Evolutionary conservation across 1,140 invertebrate genomes (phyloP).

Genomic region (Apolygus lucorum): DNA sequence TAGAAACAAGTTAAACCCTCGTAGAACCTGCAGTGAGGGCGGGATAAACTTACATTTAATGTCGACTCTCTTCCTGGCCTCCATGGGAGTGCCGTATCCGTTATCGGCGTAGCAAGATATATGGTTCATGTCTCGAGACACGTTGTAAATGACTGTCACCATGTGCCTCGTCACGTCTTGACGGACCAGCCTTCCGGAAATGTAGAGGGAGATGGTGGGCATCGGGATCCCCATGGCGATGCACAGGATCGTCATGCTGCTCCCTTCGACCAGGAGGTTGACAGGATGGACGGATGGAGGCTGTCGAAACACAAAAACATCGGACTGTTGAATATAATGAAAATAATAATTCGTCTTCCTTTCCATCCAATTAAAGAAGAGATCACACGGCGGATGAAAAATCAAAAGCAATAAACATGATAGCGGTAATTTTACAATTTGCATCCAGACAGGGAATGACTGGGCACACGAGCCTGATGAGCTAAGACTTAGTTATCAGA

Average conservation of each 20-base stretch:
- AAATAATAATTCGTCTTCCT: no score
- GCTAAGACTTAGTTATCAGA: no score
- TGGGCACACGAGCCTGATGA: no score
- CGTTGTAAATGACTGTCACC: constrained; percentile 70
- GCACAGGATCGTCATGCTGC: constrained; percentile 72
- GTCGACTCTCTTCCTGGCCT: constrained; percentile 61
- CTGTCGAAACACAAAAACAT: no score
- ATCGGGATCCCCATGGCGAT: constrained; percentile 73
- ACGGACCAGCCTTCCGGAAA: constrained; percentile 60
- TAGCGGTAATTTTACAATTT: no score
- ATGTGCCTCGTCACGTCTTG: constrained; percentile 69
- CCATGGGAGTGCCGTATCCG: constrained; percentile 72
- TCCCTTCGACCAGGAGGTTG: constrained; percentile 68
- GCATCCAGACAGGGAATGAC: no score
- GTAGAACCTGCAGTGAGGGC: no score
- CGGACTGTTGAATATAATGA: no score
- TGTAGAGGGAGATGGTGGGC: constrained; percentile 69
- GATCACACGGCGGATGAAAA: no score
- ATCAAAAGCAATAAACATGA: no score
- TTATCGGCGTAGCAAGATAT: constrained; percentile 78
- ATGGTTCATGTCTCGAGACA: constrained; percentile 69
- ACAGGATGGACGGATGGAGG: constrained; percentile 71
- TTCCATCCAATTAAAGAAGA: no score
- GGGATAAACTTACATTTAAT: constrained; percentile 76
- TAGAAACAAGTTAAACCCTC: no score